Conservation (phyloP, 2,888 invertebrate genomes). For the Antheraea yamamai region DNA sequence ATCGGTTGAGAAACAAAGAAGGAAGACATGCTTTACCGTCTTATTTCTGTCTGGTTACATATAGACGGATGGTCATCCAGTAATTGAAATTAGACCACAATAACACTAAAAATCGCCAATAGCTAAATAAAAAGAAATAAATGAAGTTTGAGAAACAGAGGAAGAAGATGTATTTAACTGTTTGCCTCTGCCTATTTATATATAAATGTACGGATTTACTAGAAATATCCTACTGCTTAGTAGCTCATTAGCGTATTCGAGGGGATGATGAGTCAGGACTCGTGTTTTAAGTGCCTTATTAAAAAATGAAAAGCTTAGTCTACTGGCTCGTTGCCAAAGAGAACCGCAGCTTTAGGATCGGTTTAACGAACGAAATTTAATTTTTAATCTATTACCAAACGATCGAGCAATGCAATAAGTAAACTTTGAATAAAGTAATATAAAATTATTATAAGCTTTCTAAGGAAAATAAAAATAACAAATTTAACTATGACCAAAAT, state of each 20-base stretch:
- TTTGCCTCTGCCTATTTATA: no score
- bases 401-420: neutral
- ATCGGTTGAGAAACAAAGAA: no score
- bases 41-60: no score
- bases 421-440: neutral
- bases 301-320: constrained; percentile 7
- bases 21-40: no score
- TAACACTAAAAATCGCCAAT: no score
- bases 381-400: constrained; percentile 2
- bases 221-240: neutral
- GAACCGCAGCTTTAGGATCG: neutral
- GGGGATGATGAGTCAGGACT: constrained; percentile 4
- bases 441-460: no score
- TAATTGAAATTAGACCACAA: no score
- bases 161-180: no score
- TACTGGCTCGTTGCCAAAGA: neutral
- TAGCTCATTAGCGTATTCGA: constrained; percentile 1
- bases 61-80: neutral
- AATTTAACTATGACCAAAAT: no score
- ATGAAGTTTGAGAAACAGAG: no score
- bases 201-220: neutral
- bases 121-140: no score
- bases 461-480: no score
- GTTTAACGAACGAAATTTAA: neutral
- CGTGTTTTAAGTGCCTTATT: constrained; percentile 1